Percentiles rank a stretch among this genome's conserved stretches.
Evolutionary conservation across 2,113 vertebrate genomes (phyloP).

Genomic region (Hippocampus abdominalis): DNA sequence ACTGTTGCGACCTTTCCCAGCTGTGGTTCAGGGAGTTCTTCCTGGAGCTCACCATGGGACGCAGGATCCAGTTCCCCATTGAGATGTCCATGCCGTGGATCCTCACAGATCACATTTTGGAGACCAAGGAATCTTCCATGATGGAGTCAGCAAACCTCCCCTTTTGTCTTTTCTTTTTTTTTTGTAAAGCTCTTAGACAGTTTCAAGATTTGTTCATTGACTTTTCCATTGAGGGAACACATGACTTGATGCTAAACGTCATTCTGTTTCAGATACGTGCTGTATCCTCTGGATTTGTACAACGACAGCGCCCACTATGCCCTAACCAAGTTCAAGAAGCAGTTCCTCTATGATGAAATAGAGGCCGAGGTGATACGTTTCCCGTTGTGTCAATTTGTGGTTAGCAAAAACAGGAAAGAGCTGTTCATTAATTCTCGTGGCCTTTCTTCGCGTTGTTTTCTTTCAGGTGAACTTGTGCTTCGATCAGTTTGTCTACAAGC

Average conservation of each 20-base stretch:
- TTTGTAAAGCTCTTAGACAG: neutral
- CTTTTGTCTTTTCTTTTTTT: neutral
- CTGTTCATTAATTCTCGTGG: too few species aligned
- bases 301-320: slow-evolving; percentile 98
- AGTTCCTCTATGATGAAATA: slow-evolving; percentile 98
- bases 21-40: slow-evolving; percentile 99
- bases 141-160: slow-evolving; percentile 84
- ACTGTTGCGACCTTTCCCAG: slow-evolving; percentile 97
- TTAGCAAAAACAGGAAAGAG: neutral
- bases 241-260: neutral
- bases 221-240: neutral
- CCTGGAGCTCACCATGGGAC: slow-evolving; percentile 96
- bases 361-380: slow-evolving; percentile 84
- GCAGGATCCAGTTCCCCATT: slow-evolving; percentile 98
- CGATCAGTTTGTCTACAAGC: slow-evolving; percentile 98
- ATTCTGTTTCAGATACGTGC: slow-evolving; percentile 81
- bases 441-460: neutral
- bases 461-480: slow-evolving; percentile 96
- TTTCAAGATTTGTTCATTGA: neutral
- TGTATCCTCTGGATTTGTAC: slow-evolving; percentile 96
- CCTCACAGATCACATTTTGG: slow-evolving; percentile 96
- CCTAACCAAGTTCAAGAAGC: slow-evolving; percentile 97
- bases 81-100: slow-evolving; percentile 99
- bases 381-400: neutral
- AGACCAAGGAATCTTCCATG: slow-evolving; percentile 99